Evolutionary conservation across 2,888 invertebrate species (phyloP), one percentile per base, ranked within the genome.

Genomic region (Epicampocera succincta): DNA sequence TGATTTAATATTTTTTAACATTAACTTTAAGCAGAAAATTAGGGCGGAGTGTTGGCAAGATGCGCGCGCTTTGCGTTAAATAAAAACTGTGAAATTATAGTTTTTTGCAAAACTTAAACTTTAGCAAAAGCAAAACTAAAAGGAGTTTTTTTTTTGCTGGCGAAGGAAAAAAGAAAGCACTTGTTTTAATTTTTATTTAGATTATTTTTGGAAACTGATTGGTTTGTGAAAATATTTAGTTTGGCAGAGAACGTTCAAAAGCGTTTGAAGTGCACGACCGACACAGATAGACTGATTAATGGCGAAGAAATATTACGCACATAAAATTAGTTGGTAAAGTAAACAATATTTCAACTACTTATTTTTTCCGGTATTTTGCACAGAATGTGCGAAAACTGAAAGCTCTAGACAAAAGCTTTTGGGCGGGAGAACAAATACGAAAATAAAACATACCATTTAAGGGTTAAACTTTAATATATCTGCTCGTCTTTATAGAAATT

Each of bases 231-330:
- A 71, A 38, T 58, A 48, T 60, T 12, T 44, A 54, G 38, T 61
- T 72, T 74, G 48, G 54, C 48, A 72, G 61, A 61, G 46, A 76
- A 77, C 82, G 78, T 66, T 73, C 15, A 50, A 33, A 82, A 71
- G 75, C 74, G 82, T 82, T 78, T 54, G 66, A 33, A 75, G 86
- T 87, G 87, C 88, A 87, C 87, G 90, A 90, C 89, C 90, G 90
- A 91, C 90, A 87, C 87, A 85, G 86, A 90, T 90, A 90, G 90
- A 90, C 90, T 90, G 88, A 88, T 69, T 65, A 61, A 50, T 65
- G 50, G 15, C 68, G 44, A 82, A 54, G 48, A 46, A 66, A 66
- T 60, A 69, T 61, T 21, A 66, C 56, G 38, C 52, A 46, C 15
- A 74, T 54, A 42, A 52, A 40, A 72, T 25, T 33, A 52, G 19